Conservation (phyloP, 2,113 vertebrate genomes). For the Formicarius rufipectus region DNA sequence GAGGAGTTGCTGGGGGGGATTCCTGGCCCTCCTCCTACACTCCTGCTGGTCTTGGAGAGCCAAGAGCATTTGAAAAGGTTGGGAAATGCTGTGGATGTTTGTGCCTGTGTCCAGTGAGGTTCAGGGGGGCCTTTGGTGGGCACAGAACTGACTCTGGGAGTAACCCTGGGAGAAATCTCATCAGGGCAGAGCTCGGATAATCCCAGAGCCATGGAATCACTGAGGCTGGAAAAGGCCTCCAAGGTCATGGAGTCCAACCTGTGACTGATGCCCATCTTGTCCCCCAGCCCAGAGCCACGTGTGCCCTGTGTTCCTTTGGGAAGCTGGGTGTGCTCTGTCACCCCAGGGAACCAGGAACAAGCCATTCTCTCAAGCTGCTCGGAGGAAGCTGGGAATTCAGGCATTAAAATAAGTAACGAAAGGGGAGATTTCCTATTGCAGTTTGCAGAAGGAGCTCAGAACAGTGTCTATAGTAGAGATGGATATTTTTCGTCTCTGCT, state of each 20-base stretch:
- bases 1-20: background rate
- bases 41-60: background rate
- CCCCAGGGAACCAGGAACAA: background rate
- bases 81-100: background rate
- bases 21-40: fast-evolving
- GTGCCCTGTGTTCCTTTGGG: background rate
- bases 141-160: fast-evolving
- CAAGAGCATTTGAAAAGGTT: fast-evolving
- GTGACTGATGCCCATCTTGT: fast-evolving
- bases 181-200: fast-evolving
- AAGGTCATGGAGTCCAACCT: fast-evolving
- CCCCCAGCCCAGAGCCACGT: background rate
- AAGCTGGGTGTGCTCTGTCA: background rate
- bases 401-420: fast-evolving
- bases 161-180: background rate
- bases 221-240: background rate
- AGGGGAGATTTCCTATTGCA: background rate
- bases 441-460: background rate
- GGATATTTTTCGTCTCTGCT: background rate
- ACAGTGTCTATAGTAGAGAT: background rate
- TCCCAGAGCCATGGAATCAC: fast-evolving
- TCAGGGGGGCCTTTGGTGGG: background rate
- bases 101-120: background rate
- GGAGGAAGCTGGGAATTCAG: background rate
- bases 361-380: background rate